Base-by-base conservation (phyloP, 2,888 invertebrate species). In the Chydorus sphaericus region DNA sequence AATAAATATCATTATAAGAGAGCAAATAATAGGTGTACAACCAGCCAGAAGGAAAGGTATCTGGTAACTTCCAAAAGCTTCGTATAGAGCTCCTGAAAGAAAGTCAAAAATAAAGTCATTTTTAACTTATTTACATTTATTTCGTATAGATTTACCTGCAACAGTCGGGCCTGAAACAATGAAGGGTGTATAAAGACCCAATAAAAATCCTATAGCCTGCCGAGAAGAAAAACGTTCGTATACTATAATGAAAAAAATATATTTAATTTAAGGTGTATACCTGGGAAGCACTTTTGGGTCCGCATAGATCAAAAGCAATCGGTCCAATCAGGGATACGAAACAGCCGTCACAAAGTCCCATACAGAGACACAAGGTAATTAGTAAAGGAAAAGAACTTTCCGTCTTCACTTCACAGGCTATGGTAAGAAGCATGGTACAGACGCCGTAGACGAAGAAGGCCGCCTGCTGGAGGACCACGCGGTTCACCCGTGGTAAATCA, bases 301-400 rank as follows among this genome's bases (percentile, higher is more conserved):
- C 93, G 62, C 90, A 89, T 58, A 93, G 75, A 67, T 92, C 86
- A 66, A 89, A 87, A 1, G 92, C 92, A 62, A 93, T 88, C 0
- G 93, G 92, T 0, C 93, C 93, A 52, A 94, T 73, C 48, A 94
- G 74, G 6, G 90, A 82, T 63, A 94, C 87, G 68, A 93, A 92
- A 62, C 90, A 90, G 50, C 93, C 93, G 67, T 94, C 93, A 65
- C 88, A 90, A 16, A 93, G 66, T 2, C 93, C 93, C 84, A 93
- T 85, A 3, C 80, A 74, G 55, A 91, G 72, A n/a, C 82, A 76
- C 54, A 91, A 79, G 2, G 74, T 71, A 14, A 90, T 73, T 18
- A 92, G 71, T 49, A 82, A 64, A 1, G 68, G 65, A 67, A 84
- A 91, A 14, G 76, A 76, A 18, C 70, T 72, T n/a, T n/a, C n/a